Evolutionary conservation across 2,888 invertebrate species (phyloP).

Genomic region (Phaedon cochleariae): DNA sequence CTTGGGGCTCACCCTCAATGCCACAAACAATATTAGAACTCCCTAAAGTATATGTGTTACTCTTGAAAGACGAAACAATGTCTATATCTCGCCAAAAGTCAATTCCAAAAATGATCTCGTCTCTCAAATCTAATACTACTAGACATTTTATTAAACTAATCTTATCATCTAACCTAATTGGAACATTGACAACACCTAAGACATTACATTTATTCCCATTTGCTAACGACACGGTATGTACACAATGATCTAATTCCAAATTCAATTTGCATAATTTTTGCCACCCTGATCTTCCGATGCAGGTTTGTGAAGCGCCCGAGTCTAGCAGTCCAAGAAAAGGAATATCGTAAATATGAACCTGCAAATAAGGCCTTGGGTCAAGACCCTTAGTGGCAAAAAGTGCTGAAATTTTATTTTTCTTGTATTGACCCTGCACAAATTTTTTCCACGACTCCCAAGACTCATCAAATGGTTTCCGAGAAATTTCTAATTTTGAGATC

Average conservation of each 20-base stretch:
- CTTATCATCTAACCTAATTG: not conserved
- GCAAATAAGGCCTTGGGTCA: not conserved
- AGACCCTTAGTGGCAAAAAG: not conserved
- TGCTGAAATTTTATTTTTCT: not conserved
- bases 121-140: too few relatives aligned
- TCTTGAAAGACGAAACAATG: not conserved
- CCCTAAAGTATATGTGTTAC: not conserved
- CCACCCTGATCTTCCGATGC: not conserved
- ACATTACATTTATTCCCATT: not conserved
- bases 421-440: not conserved
- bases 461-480: too few relatives aligned
- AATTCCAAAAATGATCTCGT: not conserved
- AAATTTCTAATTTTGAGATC: too few relatives aligned
- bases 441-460: too few relatives aligned
- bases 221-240: not conserved
- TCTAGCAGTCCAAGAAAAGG: not conserved
- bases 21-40: not conserved
- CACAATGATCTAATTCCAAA: not conserved
- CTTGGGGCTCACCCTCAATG: not conserved
- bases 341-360: not conserved
- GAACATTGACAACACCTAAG: constrained; percentile 1
- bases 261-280: not conserved
- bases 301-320: too few relatives aligned
- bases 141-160: not conserved
- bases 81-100: not conserved